Evolutionary conservation across 1,140 invertebrate genomes (phyloP), one percentile per base, ranked within the genome.

Genomic region (Drosophila seguyi): DNA sequence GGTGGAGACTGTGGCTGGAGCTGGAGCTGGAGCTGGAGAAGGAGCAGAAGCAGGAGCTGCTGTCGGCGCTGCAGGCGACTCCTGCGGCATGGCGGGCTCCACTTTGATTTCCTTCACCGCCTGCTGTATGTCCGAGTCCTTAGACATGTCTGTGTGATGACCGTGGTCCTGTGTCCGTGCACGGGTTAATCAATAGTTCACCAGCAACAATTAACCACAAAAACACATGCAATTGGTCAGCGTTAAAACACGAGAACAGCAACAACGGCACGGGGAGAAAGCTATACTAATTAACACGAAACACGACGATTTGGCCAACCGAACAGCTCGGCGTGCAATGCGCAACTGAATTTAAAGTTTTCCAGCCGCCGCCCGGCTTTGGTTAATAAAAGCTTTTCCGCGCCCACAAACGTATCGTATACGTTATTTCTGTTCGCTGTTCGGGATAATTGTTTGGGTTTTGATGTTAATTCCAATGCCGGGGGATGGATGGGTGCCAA

Each of bases 321-420:
- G 76, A 57, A 65, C 84, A 65, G 76, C 45, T 68, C 47, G 68
- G 69, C 75, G 77, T 88, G 81, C 80, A 81, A 68, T 80, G 85
- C 85, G 85, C 84, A 90, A 88, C 63, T 88, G 81, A 88, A 58
- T 80, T 90, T 77, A 61, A 75, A 77, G 63, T 84, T 79, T 58
- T 48, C 53, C 62, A 50, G 56, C 57, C 57, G 68, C 52, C 67
- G 60, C 57, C 63, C 62, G 50, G 62, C 71, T 57, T 25, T 14
- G 65, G 45, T 20, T 53, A n/a, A 31, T 25, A n/a, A 82, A 60
- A 83, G 75, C 79, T 79, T 72, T 74, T 47, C 11, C 14, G n/a
- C 31, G 8, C 20, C n/a, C 67, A 27, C 55, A 18, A 20, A 29
- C 20, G n/a, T 76, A 41, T 77, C 74, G 25, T 73, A 76, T 75